These are phyloP conservation scores for Eristalis pertinax DNA, from an alignment of 2,888 invertebrate genomes.

Conservation along the genomic window DNA sequence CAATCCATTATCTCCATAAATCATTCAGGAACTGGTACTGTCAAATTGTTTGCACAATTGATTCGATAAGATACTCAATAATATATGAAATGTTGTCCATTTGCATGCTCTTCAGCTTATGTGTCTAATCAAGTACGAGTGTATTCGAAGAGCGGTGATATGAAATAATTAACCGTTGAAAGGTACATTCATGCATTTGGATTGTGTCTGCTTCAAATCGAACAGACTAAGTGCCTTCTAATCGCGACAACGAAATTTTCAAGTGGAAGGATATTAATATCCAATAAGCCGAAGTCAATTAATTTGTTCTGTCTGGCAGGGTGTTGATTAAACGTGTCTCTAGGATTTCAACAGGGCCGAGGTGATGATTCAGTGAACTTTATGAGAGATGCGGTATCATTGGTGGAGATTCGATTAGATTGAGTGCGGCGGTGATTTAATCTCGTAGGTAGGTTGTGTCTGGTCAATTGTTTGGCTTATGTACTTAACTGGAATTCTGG, in stretches of 20 bases:
- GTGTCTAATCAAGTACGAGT: neutral
- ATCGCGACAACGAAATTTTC: conserved; percentile 7
- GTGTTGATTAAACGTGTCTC: neutral
- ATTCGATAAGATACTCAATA: conserved; percentile 8
- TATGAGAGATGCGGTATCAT: no score
- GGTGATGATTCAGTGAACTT: neutral
- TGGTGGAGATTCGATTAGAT: no score
- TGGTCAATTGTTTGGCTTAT: no score
- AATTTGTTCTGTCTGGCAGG: neutral
- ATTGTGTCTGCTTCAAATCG: neutral
- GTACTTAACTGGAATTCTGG: no score
- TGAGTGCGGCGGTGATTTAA: no score
- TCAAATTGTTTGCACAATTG: neutral
- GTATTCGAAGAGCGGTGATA: neutral
- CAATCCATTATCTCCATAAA: conserved; percentile 12
- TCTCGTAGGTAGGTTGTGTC: no score
- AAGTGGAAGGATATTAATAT: conserved; percentile 22
- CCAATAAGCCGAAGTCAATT: conserved; percentile 6
- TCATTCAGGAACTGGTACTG: neutral
- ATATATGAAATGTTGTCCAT: neutral
- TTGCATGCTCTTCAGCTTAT: neutral
- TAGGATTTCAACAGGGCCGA: neutral
- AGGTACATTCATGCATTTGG: neutral
- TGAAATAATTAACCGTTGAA: neutral
- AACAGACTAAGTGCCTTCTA: neutral